Evolutionary conservation across 1,140 invertebrate genomes (phyloP).

Genomic region (Elymnias hypermnestra): DNA sequence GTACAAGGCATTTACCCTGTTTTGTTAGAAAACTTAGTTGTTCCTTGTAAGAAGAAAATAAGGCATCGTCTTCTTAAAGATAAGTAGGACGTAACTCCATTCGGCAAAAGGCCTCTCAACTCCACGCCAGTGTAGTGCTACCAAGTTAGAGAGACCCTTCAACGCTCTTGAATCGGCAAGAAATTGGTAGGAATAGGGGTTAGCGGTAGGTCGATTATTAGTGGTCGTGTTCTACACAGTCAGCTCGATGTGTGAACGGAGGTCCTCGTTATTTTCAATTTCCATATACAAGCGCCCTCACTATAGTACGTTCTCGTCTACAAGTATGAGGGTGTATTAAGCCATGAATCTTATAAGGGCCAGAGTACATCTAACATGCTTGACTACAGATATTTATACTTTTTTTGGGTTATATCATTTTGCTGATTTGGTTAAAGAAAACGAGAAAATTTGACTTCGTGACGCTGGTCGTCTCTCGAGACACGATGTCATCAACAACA

Average conservation of each 20-base stretch:
- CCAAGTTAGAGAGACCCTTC: constrained; percentile 49
- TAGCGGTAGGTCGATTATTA: constrained; percentile 46
- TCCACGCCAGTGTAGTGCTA: constrained; percentile 45
- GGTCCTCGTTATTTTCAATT: constrained; percentile 73
- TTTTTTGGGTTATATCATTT: no score
- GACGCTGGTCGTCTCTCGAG: no score
- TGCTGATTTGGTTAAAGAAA: no score
- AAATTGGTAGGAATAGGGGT: constrained; percentile 46
- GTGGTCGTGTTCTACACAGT: constrained; percentile 50
- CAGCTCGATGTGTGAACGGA: constrained; percentile 61
- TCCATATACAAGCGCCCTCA: constrained; percentile 64
- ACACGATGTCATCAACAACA: no score
- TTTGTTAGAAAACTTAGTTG: constrained; percentile 48
- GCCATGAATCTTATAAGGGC: constrained; percentile 68
- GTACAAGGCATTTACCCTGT: constrained; percentile 42
- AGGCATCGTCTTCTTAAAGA: constrained; percentile 65
- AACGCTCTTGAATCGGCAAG: constrained; percentile 40
- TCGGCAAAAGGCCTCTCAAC: constrained; percentile 66
- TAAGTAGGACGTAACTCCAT: constrained; percentile 72
- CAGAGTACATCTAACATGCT: constrained; percentile 48
- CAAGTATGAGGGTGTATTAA: constrained; percentile 66
- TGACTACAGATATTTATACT: no score
- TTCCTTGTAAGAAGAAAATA: constrained; percentile 56
- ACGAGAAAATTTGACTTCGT: no score
- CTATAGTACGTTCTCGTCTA: constrained; percentile 54